Base-by-base conservation (phyloP, 2,797 vertebrate genomes). In the Rhinichthys osculus region DNA sequence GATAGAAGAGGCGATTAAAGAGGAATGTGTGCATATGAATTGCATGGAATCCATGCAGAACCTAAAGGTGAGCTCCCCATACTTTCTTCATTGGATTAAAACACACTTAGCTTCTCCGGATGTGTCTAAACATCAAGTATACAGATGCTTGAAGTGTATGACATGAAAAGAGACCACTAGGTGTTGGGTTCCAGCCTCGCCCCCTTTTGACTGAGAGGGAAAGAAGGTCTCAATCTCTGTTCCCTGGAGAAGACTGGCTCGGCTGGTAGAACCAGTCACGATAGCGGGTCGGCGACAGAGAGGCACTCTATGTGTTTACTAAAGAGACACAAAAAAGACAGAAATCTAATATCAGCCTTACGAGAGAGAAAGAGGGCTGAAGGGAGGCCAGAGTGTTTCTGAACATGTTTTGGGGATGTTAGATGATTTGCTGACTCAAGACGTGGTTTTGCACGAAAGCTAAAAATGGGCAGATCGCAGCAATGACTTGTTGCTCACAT, bases 191-290 rank as follows among this genome's bases (percentile, higher is more conserved):
- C 67, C 80, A 85, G 76, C 76, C 83, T 78, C 52, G 7, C 83
- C 83, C 66, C 59, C 83, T 30, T 79, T 84, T 62, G 50, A 74
- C 30, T 64, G 74, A 44, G 57, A 81, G 69, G 78, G 77, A 81
- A 64, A 70, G 67, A 74, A 40, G 78, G 78, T 85, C 78, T 80
- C 16, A 59, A 50, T 85, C 76, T 42, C 67, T 47, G 70, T 57
- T 85, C 78, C 69, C 78, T 30, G 23, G 69, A 67, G 81, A 79
- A 74, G 86, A 90, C 89, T 78, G 57, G 87, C 81, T 89, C 23
- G 5, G 86, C 90, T 88, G 87, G 90, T 90, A 76, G 47, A 87
- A 90, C 90, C 86, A 85, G 90, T 89, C 78, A 72, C 5, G 14
- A 77, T 67, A 76, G 50, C 17, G 69, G 80, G 71, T 7, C 72